These are phyloP conservation scores for Ctenodactylus gundi DNA, from an alignment of 2,113 vertebrate species.

Conservation along the genomic window DNA sequence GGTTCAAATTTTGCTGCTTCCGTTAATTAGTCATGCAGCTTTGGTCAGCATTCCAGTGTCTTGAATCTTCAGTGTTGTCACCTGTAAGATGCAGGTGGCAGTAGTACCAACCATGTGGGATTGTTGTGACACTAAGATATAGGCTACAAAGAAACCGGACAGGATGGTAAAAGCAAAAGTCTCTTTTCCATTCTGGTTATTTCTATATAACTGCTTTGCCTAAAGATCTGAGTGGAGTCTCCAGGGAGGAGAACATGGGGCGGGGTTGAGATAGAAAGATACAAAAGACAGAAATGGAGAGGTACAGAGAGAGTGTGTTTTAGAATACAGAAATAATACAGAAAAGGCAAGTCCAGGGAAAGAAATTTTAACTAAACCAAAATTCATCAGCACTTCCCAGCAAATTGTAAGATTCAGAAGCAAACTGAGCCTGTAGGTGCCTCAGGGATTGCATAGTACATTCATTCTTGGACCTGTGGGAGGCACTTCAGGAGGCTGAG, in stretches of 20 bases:
- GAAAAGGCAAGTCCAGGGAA: neutral
- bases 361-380: neutral
- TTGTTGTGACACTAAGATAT: neutral
- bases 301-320: neutral
- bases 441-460: fast-evolving
- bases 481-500: no score
- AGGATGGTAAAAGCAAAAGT: neutral
- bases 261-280: neutral
- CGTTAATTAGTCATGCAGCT: neutral
- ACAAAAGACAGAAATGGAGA: neutral
- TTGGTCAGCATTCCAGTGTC: neutral
- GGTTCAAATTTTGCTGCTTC: neutral
- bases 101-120: neutral
- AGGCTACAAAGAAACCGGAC: neutral
- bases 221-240: neutral
- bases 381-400: neutral
- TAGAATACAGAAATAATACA: neutral
- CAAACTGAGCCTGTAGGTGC: neutral
- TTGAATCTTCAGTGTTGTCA: neutral
- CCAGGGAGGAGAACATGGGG: neutral
- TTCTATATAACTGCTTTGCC: neutral
- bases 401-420: neutral
- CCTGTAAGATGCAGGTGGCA: neutral
- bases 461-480: neutral
- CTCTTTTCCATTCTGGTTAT: neutral